These are phyloP conservation scores for human DNA, from an alignment of 2,113 vertebrate genomes.

Conservation along the genomic window GRCh38 chr2:138145001-138145500, in stretches of 20 bases:
- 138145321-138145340: slow-evolving; percentile 22
- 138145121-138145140: slow-evolving; percentile 37
- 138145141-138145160: background rate
- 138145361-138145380: background rate
- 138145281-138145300: background rate
- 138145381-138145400: background rate
- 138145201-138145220: background rate
- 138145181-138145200: background rate
- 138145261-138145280: background rate
- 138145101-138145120: slow-evolving; percentile 32
- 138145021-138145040: slow-evolving; percentile 41
- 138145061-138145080: slow-evolving; percentile 44
- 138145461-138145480: background rate
- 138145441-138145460: background rate
- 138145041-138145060: slow-evolving; percentile 46
- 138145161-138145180: background rate
- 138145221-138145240: background rate
- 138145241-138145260: background rate
- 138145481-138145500: background rate
- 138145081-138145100: slow-evolving; percentile 7
- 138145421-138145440: background rate
- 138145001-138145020: slow-evolving; percentile 17
- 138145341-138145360: slow-evolving; percentile 33
- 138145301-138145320: slow-evolving; percentile 20
- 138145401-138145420: background rate